These are phyloP conservation scores for Tetanocera ferruginea DNA, from an alignment of 2,888 invertebrate species.

Conservation along the genomic window DNA sequence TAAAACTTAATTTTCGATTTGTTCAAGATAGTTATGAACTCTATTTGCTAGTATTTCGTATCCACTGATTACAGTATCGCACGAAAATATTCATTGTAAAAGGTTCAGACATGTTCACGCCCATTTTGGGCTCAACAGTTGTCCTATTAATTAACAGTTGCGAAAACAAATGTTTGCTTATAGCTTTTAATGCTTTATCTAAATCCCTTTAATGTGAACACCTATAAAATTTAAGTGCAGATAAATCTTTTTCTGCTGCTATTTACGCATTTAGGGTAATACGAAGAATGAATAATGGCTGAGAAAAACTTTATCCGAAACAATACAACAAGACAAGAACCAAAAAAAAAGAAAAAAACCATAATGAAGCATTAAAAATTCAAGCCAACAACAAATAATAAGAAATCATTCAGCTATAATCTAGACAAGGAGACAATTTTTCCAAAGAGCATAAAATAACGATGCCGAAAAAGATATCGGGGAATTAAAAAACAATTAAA, in stretches of 20 bases:
- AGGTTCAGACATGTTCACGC: neutral
- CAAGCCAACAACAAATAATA: neutral
- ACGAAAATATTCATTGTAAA: neutral
- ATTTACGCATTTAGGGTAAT: neutral
- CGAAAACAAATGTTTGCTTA: conserved; percentile 29
- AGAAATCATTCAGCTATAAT: conserved; percentile 11
- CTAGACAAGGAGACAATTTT: neutral
- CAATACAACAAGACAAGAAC: neutral
- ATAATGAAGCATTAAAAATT: neutral
- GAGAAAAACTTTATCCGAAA: conserved; percentile 8
- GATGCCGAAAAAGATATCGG: conserved; percentile 57
- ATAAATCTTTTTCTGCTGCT: conserved; percentile 25
- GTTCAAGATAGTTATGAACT: no score
- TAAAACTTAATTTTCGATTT: no score
- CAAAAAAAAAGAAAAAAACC: neutral
- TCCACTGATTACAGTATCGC: neutral
- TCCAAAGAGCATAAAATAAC: neutral
- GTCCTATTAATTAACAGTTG: conserved; percentile 14
- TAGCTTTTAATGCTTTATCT: conserved; percentile 23
- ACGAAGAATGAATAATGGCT: conserved; percentile 20
- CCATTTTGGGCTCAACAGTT: no score
- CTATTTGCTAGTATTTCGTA: no score
- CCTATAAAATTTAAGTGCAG: conserved; percentile 26
- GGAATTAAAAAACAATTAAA: conserved; percentile 65
- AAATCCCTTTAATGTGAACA: conserved; percentile 25